Evolutionary conservation across 2,797 vertebrate species (phyloP), one percentile per base, ranked within the genome.

Genomic region (Alfaro cultratus): DNA sequence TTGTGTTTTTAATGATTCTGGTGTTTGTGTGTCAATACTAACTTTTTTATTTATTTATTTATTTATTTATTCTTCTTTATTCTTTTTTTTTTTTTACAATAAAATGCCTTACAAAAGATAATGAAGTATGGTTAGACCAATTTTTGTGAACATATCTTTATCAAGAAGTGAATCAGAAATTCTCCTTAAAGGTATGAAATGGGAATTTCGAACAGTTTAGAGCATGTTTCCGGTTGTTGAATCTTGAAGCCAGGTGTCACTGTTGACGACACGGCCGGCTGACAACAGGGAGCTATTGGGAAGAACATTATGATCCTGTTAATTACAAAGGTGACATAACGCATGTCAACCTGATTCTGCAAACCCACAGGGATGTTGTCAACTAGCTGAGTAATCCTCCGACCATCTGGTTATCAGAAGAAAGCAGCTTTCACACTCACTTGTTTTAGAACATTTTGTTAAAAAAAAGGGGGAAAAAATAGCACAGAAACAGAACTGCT

Each of bases 261-360:
- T 72, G 88, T 88, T 81, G 81, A 92, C 83, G 86, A 88, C 77
- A 67, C 45, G 57, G 67, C 85, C 92, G 90, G 92, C 88, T 86
- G 82, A 85, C 82, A 73, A 82, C 91, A 93, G 80, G 81, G 75
- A 77, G 78, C 83, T 81, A 87, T 86, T 71, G 88, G 84, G 89
- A 80, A 85, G 95, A 95, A 95, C 94, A 95, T 75, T 83, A 90
- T 94, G 95, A 94, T 91, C 93, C 90, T 76, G 87, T 89, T 94
- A 87, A 92, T 92, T 90, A 94, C 91, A 90, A 93, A 92, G 86
- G 88, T 93, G 94, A 92, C 91, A 87, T 89, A 91, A 92, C 85
- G 85, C 60, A 77, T 87, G 88, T 90, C 82, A 89, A 91, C 87
- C 81, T 92, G 90, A 87, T 83, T 88, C 88, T 78, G 87, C 84